phyloP scores from a whole-genome alignment of 2,113 vertebrate genomes.

The Boulengerochromis microlepis region DNA sequence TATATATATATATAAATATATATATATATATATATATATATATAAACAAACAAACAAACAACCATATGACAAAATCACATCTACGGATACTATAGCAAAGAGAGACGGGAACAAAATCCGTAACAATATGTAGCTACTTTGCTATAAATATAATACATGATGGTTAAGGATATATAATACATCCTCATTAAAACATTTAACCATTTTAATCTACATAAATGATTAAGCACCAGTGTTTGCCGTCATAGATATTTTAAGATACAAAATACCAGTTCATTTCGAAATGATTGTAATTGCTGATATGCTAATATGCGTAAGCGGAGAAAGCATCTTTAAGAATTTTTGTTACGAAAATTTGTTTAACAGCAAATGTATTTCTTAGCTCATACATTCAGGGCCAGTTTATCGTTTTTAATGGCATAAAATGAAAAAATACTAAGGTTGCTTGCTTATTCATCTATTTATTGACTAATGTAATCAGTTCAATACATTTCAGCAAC shows the following conservation, averaged over 20 bases:
- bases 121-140: not conserved
- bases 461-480: not conserved
- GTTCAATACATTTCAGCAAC: not conserved
- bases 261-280: not conserved
- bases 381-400: not conserved
- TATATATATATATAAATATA: no score
- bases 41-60: rapidly evolving
- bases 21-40: no score
- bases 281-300: not conserved
- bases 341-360: not conserved
- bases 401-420: not conserved
- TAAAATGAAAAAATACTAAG: not conserved
- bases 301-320: not conserved
- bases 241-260: not conserved
- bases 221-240: not conserved
- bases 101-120: not conserved
- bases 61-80: not conserved
- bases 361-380: not conserved
- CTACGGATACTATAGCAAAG: not conserved
- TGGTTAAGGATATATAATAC: not conserved
- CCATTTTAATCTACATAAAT: not conserved
- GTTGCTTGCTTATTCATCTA: not conserved
- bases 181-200: not conserved
- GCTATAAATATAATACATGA: not conserved
- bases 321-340: not conserved